Percentiles rank a stretch among this genome's conserved stretches.
Conservation (phyloP, 1,140 invertebrate species). For the Conopomorpha cramerella region DNA sequence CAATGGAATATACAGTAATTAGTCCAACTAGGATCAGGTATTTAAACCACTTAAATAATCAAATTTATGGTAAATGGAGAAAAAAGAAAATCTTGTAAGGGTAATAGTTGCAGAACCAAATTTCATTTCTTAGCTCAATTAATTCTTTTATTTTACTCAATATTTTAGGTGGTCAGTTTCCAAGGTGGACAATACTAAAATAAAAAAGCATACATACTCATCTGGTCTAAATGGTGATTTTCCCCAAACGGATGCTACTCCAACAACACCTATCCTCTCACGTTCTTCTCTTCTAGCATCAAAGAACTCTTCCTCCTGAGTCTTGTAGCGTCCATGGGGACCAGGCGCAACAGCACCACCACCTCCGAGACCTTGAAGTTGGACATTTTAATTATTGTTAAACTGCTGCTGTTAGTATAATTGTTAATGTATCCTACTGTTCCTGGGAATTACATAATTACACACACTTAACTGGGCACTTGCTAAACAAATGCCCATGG, state of each 20-base stretch:
- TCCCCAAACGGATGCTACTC: slow-evolving; percentile 71
- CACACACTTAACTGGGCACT: neutral
- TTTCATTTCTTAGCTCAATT: neutral
- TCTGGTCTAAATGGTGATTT: slow-evolving; percentile 70
- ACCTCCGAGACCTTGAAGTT: slow-evolving; percentile 19
- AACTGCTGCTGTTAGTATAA: neutral
- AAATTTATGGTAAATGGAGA: neutral
- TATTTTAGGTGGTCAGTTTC: neutral
- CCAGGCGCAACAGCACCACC: slow-evolving; percentile 16
- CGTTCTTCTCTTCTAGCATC: slow-evolving; percentile 70
- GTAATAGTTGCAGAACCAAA: neutral
- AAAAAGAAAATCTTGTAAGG: neutral
- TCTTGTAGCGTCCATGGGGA: slow-evolving; percentile 28
- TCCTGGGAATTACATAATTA: neutral
- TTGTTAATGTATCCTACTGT: neutral
- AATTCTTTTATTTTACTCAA: neutral
- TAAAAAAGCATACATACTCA: slow-evolving; percentile 56
- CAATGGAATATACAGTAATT: no score
- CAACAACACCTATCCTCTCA: slow-evolving; percentile 72
- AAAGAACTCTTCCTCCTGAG: slow-evolving; percentile 64
- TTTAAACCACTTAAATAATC: no score
- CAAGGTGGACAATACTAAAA: neutral
- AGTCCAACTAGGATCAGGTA: no score
- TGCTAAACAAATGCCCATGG: neutral
- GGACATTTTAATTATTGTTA: neutral